Percentiles rank a stretch among this genome's conserved stretches.
phyloP scores from a whole-genome alignment of 2,113 vertebrate species.

The Gopherus flavomarginatus region DNA sequence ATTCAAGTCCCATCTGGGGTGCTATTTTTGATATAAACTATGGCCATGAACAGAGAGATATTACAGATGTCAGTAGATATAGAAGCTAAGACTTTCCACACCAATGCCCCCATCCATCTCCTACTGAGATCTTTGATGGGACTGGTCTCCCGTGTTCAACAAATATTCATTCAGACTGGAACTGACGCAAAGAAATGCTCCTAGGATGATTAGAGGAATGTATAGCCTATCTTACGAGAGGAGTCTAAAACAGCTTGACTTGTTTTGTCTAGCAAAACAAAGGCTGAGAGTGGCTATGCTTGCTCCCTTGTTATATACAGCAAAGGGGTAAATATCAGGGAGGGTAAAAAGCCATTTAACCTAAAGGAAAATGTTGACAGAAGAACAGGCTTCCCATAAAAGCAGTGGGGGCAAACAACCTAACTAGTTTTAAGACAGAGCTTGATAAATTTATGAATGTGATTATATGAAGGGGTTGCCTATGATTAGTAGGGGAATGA shows the following conservation, averaged over 20 bases:
- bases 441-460: background rate
- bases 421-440: background rate
- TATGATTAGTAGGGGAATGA: background rate
- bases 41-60: background rate
- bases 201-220: background rate
- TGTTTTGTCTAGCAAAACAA: background rate
- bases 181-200: background rate
- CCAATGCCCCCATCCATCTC: background rate
- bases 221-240: background rate
- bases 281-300: background rate
- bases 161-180: background rate
- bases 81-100: background rate
- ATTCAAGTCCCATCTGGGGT: background rate
- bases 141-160: background rate
- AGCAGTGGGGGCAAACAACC: background rate
- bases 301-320: background rate
- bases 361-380: background rate
- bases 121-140: background rate
- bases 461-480: background rate
- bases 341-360: background rate
- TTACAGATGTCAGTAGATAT: background rate
- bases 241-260: background rate
- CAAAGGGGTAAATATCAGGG: background rate
- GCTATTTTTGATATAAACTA: background rate
- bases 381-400: background rate